Conservation (phyloP, 2,113 vertebrate genomes). For the Pteropus alecto region DNA sequence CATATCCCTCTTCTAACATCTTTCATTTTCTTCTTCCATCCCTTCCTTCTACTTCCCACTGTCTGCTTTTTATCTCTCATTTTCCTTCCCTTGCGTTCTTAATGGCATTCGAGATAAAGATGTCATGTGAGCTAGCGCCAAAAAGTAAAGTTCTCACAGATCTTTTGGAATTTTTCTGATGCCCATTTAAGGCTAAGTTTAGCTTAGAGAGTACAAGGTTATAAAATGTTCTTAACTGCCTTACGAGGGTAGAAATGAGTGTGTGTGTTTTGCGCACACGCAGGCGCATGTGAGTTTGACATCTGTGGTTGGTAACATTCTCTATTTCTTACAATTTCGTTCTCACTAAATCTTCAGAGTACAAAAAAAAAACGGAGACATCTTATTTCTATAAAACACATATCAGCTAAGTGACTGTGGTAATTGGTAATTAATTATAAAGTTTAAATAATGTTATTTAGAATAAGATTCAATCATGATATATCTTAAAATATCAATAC, state of each 20-base stretch:
- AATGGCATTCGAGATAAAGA: conserved; percentile 65
- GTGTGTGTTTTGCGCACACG: no score
- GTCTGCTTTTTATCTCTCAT: not conserved
- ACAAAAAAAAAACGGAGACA: not conserved
- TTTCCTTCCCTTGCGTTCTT: conserved; percentile 25
- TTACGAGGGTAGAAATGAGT: not conserved
- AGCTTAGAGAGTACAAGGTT: conserved; percentile 56
- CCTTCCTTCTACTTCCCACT: not conserved
- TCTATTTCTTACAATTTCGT: not conserved
- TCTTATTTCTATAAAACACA: not conserved
- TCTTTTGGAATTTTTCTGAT: conserved; percentile 63
- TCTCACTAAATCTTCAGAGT: conserved; percentile 14
- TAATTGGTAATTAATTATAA: not conserved
- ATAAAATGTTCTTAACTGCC: conserved; percentile 43
- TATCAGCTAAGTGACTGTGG: not conserved
- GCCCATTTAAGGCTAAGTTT: conserved; percentile 77
- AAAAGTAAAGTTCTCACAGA: conserved; percentile 60
- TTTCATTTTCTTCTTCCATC: not conserved
- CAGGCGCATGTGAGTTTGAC: not conserved
- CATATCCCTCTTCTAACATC: not conserved
- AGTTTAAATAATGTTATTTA: not conserved
- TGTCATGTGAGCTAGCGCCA: conserved; percentile 56
- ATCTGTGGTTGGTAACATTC: not conserved
- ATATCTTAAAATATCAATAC: not conserved
- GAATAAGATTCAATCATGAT: not conserved